phyloP scores from a whole-genome alignment of 2,113 vertebrate genomes.

The Emydocephalus ijimae region DNA sequence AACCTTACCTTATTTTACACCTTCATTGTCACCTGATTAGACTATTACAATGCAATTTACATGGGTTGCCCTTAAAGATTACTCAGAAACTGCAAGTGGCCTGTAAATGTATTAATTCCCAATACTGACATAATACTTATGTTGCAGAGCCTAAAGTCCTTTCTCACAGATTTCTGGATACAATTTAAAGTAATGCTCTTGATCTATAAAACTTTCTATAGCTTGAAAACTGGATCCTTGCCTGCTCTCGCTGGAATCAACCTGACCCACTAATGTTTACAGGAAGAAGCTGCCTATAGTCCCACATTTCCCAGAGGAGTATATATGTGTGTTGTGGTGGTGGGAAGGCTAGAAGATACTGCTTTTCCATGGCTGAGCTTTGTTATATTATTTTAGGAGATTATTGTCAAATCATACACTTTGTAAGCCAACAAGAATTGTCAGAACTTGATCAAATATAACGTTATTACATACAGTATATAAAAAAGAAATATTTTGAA shows the following conservation, averaged over 20 bases:
- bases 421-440: neutral
- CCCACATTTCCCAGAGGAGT: neutral
- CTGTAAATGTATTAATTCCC: neutral
- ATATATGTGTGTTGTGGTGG: neutral
- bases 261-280: neutral
- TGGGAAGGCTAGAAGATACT: neutral
- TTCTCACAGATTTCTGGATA: neutral
- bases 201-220: neutral
- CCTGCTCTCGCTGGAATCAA: neutral
- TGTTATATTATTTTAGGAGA: neutral
- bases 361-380: neutral
- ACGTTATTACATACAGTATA: neutral
- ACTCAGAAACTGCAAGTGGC: neutral
- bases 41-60: neutral
- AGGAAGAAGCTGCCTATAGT: neutral
- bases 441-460: neutral
- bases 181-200: neutral
- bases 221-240: neutral
- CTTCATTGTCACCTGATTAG: neutral
- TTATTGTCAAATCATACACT: neutral
- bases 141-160: neutral
- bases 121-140: neutral
- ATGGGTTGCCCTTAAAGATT: neutral
- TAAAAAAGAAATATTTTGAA: neutral
- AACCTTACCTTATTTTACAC: neutral